Base-by-base conservation (phyloP, 2,888 invertebrate species). In the Mythimna vitellina region DNA sequence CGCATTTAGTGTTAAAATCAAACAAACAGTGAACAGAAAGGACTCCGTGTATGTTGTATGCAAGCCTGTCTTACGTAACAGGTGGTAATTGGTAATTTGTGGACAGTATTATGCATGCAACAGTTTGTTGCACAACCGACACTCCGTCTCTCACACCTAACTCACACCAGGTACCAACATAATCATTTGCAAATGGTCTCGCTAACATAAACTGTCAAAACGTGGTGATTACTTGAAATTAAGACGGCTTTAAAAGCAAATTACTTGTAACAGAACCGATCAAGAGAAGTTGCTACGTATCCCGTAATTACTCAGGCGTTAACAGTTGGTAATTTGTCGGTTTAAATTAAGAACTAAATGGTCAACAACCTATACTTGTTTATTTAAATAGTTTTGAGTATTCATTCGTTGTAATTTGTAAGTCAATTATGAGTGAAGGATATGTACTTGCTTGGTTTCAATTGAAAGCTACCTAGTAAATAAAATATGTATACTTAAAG, bases 21-120 rank as follows among this genome's bases (percentile, higher is more conserved):
- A 82, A 69, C 78, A 72, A 73, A 73, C 56, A 58, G 54, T 70
- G 56, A 74, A 66, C 70, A 70, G 72, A 77, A 76, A 85, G 76
- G 76, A 75, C 72, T 68, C 61, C 29, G 62, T 73, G 70, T 78
- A 63, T 73, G 65, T 66, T 82, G 76, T 64, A 76, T 84, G 69
- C 71, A 64, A 74, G 73, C 70, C 58, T 65, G 60, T 66, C 61
- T 80, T 67, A 78, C 70, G 82, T 82, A 81, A 87, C 81, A 76
- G 83, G 82, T 82, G 78, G 78, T 86, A 83, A 88, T 86, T 86
- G 83, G 85, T 82, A 81, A 85, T 86, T 85, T 85, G 82, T 84
- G 77, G 73, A 84, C 73, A 76, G 64, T 72, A 87, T 84, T 85
- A 85, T 82, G 77, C 74, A 80, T 85, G 81, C 81, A 81, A 78